phyloP scores from a whole-genome alignment of 1,140 invertebrate species.

The Eriocheir sinensis region DNA sequence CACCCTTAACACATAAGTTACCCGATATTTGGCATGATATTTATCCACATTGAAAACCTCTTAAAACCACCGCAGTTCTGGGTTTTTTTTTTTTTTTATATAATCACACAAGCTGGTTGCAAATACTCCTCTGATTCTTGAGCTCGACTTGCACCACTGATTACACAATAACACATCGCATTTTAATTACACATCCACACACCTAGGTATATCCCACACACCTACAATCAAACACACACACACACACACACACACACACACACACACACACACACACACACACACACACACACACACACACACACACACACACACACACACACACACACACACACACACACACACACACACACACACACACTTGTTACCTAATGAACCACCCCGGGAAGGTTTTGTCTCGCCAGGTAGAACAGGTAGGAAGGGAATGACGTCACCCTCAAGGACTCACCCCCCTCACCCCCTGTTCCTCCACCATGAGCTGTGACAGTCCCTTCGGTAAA shows the following conservation, averaged over 20 bases:
- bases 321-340: neutral
- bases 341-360: conserved; percentile 7
- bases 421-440: too few species aligned
- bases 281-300: neutral
- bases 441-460: too few species aligned
- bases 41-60: too few species aligned
- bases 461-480: too few species aligned
- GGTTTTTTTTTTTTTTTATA: too few species aligned
- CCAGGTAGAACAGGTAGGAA: too few species aligned
- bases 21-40: too few species aligned
- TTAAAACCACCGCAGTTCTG: too few species aligned
- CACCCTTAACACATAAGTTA: too few species aligned
- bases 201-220: neutral
- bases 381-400: too few species aligned
- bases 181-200: neutral
- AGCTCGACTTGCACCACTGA: neutral
- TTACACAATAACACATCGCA: neutral
- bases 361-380: neutral
- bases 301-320: neutral
- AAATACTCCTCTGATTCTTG: neutral
- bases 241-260: conserved; percentile 29
- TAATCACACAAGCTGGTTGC: too few species aligned
- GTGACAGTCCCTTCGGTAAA: too few species aligned
- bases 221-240: neutral
- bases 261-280: conserved; percentile 6